phyloP scores from a whole-genome alignment of 2,113 vertebrate species.

The Larimichthys polyactis region DNA sequence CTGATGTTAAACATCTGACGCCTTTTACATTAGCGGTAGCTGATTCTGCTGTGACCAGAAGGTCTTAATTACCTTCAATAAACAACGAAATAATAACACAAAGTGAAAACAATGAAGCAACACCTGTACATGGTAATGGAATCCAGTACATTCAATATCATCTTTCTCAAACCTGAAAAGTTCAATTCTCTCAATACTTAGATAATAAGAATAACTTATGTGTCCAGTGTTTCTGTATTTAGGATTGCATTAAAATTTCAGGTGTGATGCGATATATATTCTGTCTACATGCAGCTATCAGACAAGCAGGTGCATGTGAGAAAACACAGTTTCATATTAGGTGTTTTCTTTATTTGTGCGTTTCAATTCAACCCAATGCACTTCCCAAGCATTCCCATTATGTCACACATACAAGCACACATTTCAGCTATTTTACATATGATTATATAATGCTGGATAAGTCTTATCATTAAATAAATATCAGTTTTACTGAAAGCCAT shows the following conservation, averaged over 20 bases:
- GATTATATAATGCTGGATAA: not conserved
- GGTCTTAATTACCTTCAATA: not conserved
- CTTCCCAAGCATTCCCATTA: not conserved
- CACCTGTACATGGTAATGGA: not conserved
- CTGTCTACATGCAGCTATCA: not conserved
- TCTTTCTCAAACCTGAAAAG: not conserved
- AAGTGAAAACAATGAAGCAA: not conserved
- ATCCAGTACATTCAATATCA: not conserved
- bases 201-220: not conserved
- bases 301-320: not conserved
- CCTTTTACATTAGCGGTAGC: not conserved
- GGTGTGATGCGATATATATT: not conserved
- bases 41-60: not conserved
- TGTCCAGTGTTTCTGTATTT: not conserved
- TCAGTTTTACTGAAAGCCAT: not conserved
- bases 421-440: constrained; percentile 5
- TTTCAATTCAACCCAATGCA: not conserved
- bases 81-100: not conserved
- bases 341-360: constrained; percentile 11
- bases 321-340: not conserved
- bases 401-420: constrained; percentile 7
- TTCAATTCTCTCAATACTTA: too few relatives aligned
- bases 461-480: not conserved
- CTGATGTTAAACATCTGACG: not conserved
- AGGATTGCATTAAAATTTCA: not conserved